phyloP scores from a whole-genome alignment of 2,797 vertebrate genomes.

The Falco berigora region DNA sequence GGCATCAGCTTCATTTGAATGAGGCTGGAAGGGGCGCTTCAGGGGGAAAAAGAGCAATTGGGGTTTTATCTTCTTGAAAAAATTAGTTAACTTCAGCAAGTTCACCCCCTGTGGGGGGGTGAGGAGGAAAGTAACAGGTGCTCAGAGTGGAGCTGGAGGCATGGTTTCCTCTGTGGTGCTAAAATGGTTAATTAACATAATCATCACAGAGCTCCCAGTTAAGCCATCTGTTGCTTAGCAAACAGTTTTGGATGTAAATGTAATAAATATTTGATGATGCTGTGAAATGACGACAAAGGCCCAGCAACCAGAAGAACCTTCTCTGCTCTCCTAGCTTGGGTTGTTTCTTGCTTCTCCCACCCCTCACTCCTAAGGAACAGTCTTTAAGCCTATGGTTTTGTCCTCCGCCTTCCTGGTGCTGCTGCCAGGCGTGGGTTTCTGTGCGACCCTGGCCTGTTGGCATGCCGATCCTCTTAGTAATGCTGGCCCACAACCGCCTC shows the following conservation, averaged over 20 bases:
- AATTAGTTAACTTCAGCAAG: not conserved
- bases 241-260: conserved; percentile 57
- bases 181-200: conserved; percentile 52
- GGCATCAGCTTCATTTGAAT: not conserved
- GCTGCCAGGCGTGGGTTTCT: conserved; percentile 16
- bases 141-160: not conserved
- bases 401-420: not conserved
- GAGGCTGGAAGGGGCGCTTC: not conserved
- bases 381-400: not conserved
- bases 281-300: conserved; percentile 17
- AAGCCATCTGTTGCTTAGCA: conserved; percentile 58
- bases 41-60: not conserved
- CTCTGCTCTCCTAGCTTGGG: not conserved
- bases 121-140: conserved; percentile 17
- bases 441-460: not conserved
- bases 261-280: conserved; percentile 54
- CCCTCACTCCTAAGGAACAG: not conserved
- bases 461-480: not conserved
- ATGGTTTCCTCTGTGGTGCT: not conserved
- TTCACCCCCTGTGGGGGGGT: not conserved
- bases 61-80: not conserved
- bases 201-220: conserved; percentile 35
- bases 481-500: not conserved
- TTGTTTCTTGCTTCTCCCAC: not conserved
- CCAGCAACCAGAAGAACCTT: not conserved